phyloP scores from a whole-genome alignment of 1,140 invertebrate genomes.

The Oncopodura yosiiana region DNA sequence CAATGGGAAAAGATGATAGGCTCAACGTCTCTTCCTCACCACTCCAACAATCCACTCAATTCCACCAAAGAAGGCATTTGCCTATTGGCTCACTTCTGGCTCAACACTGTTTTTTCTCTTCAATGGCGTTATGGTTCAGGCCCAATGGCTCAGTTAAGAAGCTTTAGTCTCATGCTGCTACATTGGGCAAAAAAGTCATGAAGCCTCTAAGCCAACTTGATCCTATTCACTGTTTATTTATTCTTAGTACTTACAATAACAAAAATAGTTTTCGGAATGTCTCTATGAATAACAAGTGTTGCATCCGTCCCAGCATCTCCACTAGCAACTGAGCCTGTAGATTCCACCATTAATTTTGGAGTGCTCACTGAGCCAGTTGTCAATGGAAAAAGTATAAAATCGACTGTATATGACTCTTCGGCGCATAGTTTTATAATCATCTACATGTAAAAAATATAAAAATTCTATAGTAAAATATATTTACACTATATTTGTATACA shows the following conservation, averaged over 20 bases:
- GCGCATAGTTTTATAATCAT: no score
- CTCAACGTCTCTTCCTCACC: no score
- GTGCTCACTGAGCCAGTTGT: slow-evolving; percentile 20
- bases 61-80: no score
- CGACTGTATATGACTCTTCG: slow-evolving; percentile 23
- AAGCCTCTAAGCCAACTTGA: neutral
- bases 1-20: no score
- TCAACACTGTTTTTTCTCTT: no score
- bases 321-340: neutral
- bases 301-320: neutral
- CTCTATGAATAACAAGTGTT: slow-evolving; percentile 4
- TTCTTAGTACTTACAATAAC: slow-evolving; percentile 36
- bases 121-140: no score
- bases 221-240: slow-evolving; percentile 34
- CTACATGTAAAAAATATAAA: no score
- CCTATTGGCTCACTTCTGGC: no score
- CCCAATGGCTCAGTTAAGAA: no score
- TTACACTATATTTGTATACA: neutral
- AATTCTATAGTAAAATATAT: neutral
- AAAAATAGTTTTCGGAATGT: slow-evolving; percentile 24
- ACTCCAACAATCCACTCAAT: no score
- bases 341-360: slow-evolving; percentile 21
- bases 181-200: neutral
- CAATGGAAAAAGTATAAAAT: slow-evolving; percentile 31
- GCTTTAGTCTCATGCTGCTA: no score